Evolutionary conservation across 2,888 invertebrate genomes (phyloP), one percentile per base, ranked within the genome.

Genomic region (Coelinius sp.): DNA sequence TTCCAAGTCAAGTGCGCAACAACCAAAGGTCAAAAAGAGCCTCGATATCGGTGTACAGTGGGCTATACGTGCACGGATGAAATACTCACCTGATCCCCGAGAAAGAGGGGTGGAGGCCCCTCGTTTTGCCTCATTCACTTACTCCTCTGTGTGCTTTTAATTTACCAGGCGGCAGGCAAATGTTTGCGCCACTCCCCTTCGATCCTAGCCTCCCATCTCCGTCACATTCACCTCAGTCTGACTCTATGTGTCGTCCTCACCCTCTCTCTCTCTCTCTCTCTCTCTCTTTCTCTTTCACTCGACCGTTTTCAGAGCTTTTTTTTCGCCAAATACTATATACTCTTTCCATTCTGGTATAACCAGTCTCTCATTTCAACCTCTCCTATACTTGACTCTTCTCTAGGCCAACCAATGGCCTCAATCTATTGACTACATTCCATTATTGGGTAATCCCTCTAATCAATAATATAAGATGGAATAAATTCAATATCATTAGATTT

Each of bases 121-220:
- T 44, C 25, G 59, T 25, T 49, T 68, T 68, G 52, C 31, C 73
- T 77, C 76, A 73, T 76, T 78, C 76, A 76, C 77, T 76, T 76
- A 77, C 68, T 83, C 80, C 80, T 78, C 84, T 86, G 86, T 87
- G 83, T 87, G 86, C 87, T 87, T 87, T 87, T 87, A 87, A 87
- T 87, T 87, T 87, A 86, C 85, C 86, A 84, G 85, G 85, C 84
- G 85, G 84, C 84, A 84, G 85, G 85, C 85, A 85, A 85, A 85
- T 85, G 85, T 85, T 85, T 85, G 85, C 85, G 83, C 84, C 85
- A 83, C 85, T 83, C 84, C 84, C 83, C 77, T 80, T 77, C 82
- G 82, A 83, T 83, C 82, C 79, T 80, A 79, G n/a, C 81, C 79
- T 78, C 79, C 80, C 77, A 78, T 81, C 77, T 80, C 79, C 76